These are phyloP conservation scores for Alces alces DNA, from an alignment of 2,113 vertebrate species.

Conservation along the genomic window DNA sequence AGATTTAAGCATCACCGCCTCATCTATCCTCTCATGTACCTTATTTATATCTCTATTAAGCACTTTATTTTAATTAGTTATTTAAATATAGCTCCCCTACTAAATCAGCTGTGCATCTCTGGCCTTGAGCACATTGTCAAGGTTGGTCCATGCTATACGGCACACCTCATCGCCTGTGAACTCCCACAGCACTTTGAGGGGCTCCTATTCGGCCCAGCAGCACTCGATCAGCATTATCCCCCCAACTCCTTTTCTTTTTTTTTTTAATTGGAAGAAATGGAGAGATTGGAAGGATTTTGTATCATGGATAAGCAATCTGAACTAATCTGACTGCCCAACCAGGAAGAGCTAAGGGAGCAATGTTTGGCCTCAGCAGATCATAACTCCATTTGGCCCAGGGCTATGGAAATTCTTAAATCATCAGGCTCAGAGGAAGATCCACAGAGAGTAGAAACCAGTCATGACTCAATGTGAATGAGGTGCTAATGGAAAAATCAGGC, in stretches of 20 bases:
- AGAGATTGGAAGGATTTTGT: not conserved
- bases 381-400: not conserved
- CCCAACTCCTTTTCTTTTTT: not conserved
- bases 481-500: not conserved
- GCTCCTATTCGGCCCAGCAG: not conserved
- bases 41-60: not conserved
- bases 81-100: not conserved
- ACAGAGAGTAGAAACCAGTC: not conserved
- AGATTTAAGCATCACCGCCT: not conserved
- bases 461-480: not conserved
- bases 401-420: not conserved
- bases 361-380: not conserved
- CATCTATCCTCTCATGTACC: not conserved
- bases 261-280: not conserved
- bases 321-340: not conserved
- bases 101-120: not conserved
- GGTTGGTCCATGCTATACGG: not conserved
- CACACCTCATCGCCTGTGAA: not conserved
- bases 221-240: not conserved
- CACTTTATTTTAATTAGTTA: not conserved
- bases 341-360: not conserved
- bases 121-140: not conserved
- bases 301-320: not conserved
- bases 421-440: not conserved
- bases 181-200: not conserved